A percentile compares a stretch with the other conserved stretches of the same genome.
Conservation (phyloP, 2,113 vertebrate genomes). For the Dromas ardeola region DNA sequence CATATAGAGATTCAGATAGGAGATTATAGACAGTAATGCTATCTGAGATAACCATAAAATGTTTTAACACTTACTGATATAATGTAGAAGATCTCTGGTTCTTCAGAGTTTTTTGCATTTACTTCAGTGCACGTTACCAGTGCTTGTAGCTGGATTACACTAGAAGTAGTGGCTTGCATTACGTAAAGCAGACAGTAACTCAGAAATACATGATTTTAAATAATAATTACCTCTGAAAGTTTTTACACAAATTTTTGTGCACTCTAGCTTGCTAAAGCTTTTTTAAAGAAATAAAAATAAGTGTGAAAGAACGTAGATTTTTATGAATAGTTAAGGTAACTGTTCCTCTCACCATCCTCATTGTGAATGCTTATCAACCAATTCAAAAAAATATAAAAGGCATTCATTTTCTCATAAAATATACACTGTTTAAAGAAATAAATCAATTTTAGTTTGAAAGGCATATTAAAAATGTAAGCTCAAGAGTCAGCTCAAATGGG, state of each 20-base stretch:
- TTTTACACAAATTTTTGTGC: not conserved
- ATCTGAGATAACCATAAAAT: not conserved
- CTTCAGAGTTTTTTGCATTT: not conserved
- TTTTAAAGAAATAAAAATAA: not conserved
- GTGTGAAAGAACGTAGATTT: not conserved
- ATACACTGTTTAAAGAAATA: conserved; percentile 56
- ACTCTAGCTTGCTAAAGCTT: not conserved
- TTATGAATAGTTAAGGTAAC: not conserved
- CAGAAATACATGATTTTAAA: not conserved
- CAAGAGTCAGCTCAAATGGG: conserved; percentile 45
- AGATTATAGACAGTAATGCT: not conserved
- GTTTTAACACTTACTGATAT: not conserved
- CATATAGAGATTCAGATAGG: not conserved
- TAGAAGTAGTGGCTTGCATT: not conserved
- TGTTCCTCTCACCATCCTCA: not conserved
- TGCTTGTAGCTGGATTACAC: not conserved
- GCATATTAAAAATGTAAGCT: conserved; percentile 73
- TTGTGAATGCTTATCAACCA: not conserved
- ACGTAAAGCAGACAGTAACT: not conserved
- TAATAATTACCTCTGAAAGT: not conserved
- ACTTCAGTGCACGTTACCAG: not conserved
- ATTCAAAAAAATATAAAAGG: not conserved
- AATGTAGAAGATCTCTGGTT: not conserved
- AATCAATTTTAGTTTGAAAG: conserved; percentile 71
- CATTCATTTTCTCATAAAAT: conserved; percentile 52